A percentile compares a stretch with the other conserved stretches of the same genome.
phyloP scores from a whole-genome alignment of 2,113 vertebrate genomes.

The human (Homo sapiens) region GRCh38 chr17:2691501-2692000 shows the following conservation, averaged over 20 bases:
- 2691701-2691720: fast-evolving
- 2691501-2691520: no score
- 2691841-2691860: constrained; percentile 98
- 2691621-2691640: constrained; percentile 99
- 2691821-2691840: constrained; percentile 97
- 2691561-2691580: no score
- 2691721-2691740: fast-evolving
- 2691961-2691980: no score
- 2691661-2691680: constrained; percentile 98
- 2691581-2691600: fast-evolving
- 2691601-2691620: constrained; percentile 95
- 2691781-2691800: constrained; percentile 97
- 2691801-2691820: constrained; percentile 99
- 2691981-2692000: neutral
- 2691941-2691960: no score
- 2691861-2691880: constrained; percentile 99
- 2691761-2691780: constrained; percentile 97
- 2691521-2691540: no score
- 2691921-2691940: neutral
- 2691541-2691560: no score
- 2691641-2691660: constrained; percentile 97
- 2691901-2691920: neutral
- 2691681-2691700: constrained; percentile 83
- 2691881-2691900: constrained; percentile 95
- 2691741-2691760: constrained; percentile 72